Percentiles rank a stretch among this genome's conserved stretches.
phyloP scores from a whole-genome alignment of 64 coral and sea anemone species.

The Stylophora pistillata region DNA sequence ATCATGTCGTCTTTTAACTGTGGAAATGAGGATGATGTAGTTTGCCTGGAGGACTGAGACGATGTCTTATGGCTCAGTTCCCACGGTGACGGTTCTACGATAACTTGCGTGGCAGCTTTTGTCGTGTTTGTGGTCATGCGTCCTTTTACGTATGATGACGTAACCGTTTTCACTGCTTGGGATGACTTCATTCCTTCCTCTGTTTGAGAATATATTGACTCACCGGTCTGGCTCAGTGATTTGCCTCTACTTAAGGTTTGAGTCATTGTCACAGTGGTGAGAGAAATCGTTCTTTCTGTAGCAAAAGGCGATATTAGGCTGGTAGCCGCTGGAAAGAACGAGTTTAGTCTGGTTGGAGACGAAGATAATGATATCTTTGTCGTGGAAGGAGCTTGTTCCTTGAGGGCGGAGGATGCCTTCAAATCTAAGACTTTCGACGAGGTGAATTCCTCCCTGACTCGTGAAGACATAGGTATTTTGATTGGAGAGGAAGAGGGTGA shows the following conservation, averaged over 20 bases:
- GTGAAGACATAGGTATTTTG: no score
- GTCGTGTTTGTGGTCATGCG: neutral
- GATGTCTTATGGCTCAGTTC: neutral
- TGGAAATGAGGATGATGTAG: neutral
- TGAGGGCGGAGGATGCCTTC: no score
- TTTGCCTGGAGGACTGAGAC: neutral
- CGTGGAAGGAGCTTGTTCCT: no score
- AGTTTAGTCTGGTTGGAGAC: neutral
- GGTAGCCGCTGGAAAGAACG: no score
- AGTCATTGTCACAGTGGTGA: neutral
- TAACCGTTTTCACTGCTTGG: neutral
- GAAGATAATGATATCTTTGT: neutral
- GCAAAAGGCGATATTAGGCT: neutral
- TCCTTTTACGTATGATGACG: neutral
- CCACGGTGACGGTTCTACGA: neutral
- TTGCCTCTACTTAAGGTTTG: neutral
- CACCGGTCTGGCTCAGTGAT: neutral
- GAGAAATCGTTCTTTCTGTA: neutral
- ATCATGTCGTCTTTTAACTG: neutral
- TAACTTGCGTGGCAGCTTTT: neutral
- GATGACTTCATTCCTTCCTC: neutral
- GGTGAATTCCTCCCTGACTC: no score
- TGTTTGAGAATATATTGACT: neutral
- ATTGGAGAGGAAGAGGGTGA: no score
- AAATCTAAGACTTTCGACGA: no score